Percentiles rank a stretch among this genome's conserved stretches.
Conservation (phyloP, 1,140 invertebrate species). For the Epicauta chinensis region DNA sequence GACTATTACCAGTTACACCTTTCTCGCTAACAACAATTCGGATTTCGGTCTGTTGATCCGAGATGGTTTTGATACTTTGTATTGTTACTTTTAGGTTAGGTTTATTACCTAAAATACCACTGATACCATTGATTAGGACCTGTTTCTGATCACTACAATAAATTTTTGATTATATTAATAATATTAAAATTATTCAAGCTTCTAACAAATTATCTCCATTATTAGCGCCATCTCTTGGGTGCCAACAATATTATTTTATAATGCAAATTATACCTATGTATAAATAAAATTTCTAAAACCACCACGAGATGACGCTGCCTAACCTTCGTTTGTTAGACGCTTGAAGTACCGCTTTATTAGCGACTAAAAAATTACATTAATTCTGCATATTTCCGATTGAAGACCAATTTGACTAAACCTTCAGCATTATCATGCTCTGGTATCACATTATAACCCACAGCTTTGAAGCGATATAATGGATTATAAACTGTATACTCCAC, state of each 20-base stretch:
- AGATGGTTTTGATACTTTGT: slow-evolving; percentile 65
- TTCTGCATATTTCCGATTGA: slow-evolving; percentile 73
- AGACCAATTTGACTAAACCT: slow-evolving; percentile 75
- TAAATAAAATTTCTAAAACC: too few relatives aligned
- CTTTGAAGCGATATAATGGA: slow-evolving; percentile 87
- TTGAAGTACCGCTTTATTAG: too few relatives aligned
- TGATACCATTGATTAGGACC: slow-evolving; percentile 62
- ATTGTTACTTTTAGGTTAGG: slow-evolving; percentile 73
- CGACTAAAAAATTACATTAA: slow-evolving; percentile 51
- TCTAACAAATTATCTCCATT: too few relatives aligned
- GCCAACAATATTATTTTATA: too few relatives aligned
- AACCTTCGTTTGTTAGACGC: too few relatives aligned
- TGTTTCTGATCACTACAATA: slow-evolving; percentile 58
- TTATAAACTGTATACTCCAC: slow-evolving; percentile 84
- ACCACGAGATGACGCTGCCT: too few relatives aligned
- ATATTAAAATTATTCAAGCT: too few relatives aligned
- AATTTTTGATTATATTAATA: slow-evolving; percentile 5
- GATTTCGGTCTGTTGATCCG: slow-evolving; percentile 72
- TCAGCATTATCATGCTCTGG: slow-evolving; percentile 79
- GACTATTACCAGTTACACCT: slow-evolving; percentile 54
- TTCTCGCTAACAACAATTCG: slow-evolving; percentile 61
- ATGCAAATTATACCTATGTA: too few relatives aligned
- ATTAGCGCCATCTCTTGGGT: too few relatives aligned
- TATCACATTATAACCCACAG: slow-evolving; percentile 81
- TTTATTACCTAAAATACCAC: slow-evolving; percentile 70